These are phyloP conservation scores for Epinephelus cyanopodus DNA, from an alignment of 2,113 vertebrate genomes.

Conservation along the genomic window DNA sequence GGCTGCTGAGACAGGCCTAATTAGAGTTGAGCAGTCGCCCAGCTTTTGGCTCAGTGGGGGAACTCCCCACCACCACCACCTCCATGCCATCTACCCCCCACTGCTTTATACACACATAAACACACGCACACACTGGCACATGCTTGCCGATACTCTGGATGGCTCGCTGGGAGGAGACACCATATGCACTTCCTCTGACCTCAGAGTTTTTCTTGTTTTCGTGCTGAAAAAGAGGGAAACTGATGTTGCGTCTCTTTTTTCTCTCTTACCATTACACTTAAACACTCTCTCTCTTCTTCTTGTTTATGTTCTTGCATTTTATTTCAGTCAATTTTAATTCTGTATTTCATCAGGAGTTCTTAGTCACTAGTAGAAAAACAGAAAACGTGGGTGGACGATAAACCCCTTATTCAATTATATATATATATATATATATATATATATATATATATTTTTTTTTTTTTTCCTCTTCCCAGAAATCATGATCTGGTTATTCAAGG, in stretches of 20 bases:
- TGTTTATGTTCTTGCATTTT: background rate
- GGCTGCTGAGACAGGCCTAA: conserved; percentile 61
- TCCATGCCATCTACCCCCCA: conserved; percentile 23
- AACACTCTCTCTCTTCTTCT: background rate
- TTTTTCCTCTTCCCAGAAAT: too few relatives aligned
- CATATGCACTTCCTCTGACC: conserved; percentile 36
- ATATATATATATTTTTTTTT: too few relatives aligned
- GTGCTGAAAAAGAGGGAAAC: background rate
- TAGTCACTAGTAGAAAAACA: background rate
- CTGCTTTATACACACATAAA: background rate
- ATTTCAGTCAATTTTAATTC: background rate
- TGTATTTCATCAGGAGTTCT: background rate
- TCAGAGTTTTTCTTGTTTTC: background rate
- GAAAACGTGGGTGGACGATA: background rate
- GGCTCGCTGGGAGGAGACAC: conserved; percentile 15
- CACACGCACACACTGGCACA: background rate
- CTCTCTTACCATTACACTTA: background rate
- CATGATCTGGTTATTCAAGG: too few relatives aligned
- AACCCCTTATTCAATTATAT: background rate
- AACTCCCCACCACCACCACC: conserved; percentile 19
- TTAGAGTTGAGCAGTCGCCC: conserved; percentile 65
- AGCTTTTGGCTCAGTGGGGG: conserved; percentile 48
- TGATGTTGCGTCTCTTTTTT: background rate
- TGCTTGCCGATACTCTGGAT: conserved; percentile 1
- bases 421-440: too few relatives aligned